These are phyloP conservation scores for Pelodytes ibericus DNA, from an alignment of 2,797 vertebrate genomes.

Conservation along the genomic window DNA sequence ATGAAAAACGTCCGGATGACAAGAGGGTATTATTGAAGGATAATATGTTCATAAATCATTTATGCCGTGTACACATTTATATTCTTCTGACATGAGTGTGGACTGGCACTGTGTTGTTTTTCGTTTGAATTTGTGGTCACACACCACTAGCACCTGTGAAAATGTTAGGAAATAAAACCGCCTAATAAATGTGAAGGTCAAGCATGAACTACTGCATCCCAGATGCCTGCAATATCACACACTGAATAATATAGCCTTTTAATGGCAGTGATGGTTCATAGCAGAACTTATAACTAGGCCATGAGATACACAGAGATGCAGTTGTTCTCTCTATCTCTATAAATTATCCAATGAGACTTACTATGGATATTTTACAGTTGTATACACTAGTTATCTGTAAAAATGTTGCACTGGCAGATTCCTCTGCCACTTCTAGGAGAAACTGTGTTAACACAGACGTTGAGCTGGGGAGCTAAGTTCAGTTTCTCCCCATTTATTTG, in stretches of 20 bases:
- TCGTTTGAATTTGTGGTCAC: background rate
- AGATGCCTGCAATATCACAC: background rate
- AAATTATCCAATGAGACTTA: too few relatives aligned
- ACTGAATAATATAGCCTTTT: background rate
- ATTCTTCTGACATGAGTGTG: background rate
- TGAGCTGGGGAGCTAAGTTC: too few relatives aligned
- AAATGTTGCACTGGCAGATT: too few relatives aligned
- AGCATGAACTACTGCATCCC: slow-evolving; percentile 1
- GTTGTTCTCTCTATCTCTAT: too few relatives aligned
- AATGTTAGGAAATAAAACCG: slow-evolving; percentile 1
- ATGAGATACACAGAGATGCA: background rate
- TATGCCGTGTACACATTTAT: slow-evolving; percentile 2
- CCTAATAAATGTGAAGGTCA: slow-evolving; percentile 8
- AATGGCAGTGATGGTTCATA: background rate
- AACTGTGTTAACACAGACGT: too few relatives aligned
- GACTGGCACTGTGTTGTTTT: slow-evolving; percentile 10
- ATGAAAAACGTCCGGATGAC: background rate
- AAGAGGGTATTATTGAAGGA: background rate
- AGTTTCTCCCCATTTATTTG: too few relatives aligned
- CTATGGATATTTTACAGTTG: too few relatives aligned
- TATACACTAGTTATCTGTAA: too few relatives aligned
- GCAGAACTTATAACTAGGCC: background rate
- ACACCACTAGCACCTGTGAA: slow-evolving; percentile 7
- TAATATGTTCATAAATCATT: slow-evolving; percentile 10
- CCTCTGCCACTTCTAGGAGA: too few relatives aligned